These are phyloP conservation scores for Epizoanthus scotinus DNA, from an alignment of 92 coral and sea anemone genomes.

Conservation along the genomic window DNA sequence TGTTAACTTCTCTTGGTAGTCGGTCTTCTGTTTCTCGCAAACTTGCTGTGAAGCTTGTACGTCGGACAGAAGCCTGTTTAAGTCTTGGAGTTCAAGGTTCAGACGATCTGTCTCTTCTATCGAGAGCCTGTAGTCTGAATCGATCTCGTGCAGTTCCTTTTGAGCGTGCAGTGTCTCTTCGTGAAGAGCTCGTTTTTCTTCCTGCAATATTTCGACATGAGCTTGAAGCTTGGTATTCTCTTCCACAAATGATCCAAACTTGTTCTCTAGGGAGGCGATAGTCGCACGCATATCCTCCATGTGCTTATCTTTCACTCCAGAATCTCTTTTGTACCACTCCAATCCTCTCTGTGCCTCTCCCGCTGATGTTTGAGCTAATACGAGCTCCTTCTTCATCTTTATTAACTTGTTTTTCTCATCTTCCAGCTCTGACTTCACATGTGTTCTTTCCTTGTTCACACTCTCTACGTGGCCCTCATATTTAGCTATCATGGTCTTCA, in stretches of 20 bases:
- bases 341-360: constrained; percentile 75
- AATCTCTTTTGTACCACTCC: constrained; percentile 86
- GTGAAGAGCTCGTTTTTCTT: constrained; percentile 81
- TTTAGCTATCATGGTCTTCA: constrained; percentile 84
- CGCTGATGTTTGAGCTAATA: constrained; percentile 64
- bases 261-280: constrained; percentile 90
- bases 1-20: constrained; percentile 82
- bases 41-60: constrained; percentile 86
- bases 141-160: constrained; percentile 75
- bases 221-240: constrained; percentile 92
- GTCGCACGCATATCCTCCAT: constrained; percentile 81
- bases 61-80: constrained; percentile 81
- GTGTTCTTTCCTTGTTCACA: constrained; percentile 66
- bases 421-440: constrained; percentile 79
- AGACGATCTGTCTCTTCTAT: constrained; percentile 84
- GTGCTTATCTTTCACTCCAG: constrained; percentile 74
- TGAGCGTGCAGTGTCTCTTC: constrained; percentile 83
- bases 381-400: constrained; percentile 70
- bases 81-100: constrained; percentile 77
- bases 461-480: constrained; percentile 79
- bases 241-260: constrained; percentile 84
- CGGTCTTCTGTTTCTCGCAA: constrained; percentile 79
- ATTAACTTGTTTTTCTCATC: constrained; percentile 83
- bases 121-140: constrained; percentile 76
- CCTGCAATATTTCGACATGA: constrained; percentile 84